Evolutionary conservation across 2,888 invertebrate genomes (phyloP).

Genomic region (Dascillus cervinus): DNA sequence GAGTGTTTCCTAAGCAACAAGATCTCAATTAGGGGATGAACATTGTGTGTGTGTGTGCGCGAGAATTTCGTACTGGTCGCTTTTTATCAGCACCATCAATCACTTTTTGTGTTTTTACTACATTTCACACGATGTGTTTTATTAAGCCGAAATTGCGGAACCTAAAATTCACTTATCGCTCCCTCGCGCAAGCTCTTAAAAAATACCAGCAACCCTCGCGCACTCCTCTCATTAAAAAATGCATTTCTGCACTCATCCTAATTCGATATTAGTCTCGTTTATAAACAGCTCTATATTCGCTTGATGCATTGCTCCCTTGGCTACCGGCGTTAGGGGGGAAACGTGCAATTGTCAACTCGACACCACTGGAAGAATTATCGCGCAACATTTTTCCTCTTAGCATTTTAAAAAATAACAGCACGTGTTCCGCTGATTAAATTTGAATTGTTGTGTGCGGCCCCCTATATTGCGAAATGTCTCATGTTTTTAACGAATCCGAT

Average conservation of each 20-base stretch:
- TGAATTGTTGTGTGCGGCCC: constrained; percentile 26
- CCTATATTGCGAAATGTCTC: too few relatives aligned
- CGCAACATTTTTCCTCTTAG: constrained; percentile 40
- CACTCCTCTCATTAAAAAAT: constrained; percentile 20
- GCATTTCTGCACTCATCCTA: constrained; percentile 22
- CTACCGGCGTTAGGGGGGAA: constrained; percentile 29
- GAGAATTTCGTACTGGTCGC: too few relatives aligned
- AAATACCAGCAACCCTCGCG: constrained; percentile 1
- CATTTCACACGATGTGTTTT: too few relatives aligned
- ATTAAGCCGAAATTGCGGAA: too few relatives aligned
- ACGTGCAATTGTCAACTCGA: constrained; percentile 40
- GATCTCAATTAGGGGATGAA: too few relatives aligned
- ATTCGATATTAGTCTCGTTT: constrained; percentile 31
- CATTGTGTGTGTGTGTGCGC: too few relatives aligned
- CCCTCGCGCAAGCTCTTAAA: background rate
- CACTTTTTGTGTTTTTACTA: too few relatives aligned
- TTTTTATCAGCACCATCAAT: too few relatives aligned
- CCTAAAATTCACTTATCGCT: too few relatives aligned
- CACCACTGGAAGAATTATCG: constrained; percentile 39
- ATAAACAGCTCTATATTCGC: constrained; percentile 30
- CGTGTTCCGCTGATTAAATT: constrained; percentile 37
- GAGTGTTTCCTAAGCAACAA: too few relatives aligned
- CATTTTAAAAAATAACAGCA: constrained; percentile 25
- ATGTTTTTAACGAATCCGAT: too few relatives aligned
- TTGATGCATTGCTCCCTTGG: constrained; percentile 38